These are phyloP conservation scores for Ormyrus thymus DNA, from an alignment of 2,888 invertebrate species.

Conservation along the genomic window DNA sequence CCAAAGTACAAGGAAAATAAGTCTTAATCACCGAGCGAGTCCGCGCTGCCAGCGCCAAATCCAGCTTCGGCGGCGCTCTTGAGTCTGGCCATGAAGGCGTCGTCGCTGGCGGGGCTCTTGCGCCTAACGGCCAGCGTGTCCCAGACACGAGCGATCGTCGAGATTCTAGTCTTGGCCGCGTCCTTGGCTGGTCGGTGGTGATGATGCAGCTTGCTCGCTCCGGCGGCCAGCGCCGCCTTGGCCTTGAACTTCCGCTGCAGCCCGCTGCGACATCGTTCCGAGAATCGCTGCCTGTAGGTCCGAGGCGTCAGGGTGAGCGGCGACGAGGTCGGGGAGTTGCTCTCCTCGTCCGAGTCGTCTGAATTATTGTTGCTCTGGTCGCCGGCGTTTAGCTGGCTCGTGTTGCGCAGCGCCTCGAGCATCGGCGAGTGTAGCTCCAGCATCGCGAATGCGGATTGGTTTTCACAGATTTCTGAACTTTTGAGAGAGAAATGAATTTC, in stretches of 20 bases:
- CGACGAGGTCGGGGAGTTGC: background rate
- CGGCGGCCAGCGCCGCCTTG: slow-evolving; percentile 28
- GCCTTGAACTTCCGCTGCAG: slow-evolving; percentile 56
- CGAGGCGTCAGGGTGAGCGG: slow-evolving; percentile 7
- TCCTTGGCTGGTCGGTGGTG: slow-evolving; percentile 35
- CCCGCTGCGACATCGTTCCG: slow-evolving; percentile 39
- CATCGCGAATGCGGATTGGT: slow-evolving; percentile 14
- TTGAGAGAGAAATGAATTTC: too few species aligned
- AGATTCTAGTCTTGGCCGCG: slow-evolving; percentile 27
- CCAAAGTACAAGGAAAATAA: too few species aligned
- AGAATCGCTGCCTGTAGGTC: slow-evolving; percentile 25
- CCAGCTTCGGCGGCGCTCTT: slow-evolving; percentile 33
- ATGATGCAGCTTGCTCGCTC: slow-evolving; percentile 12
- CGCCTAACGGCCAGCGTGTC: slow-evolving; percentile 65
- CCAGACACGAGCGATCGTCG: slow-evolving; percentile 67
- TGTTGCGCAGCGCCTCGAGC: slow-evolving; percentile 13
- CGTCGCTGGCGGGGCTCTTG: slow-evolving; percentile 51
- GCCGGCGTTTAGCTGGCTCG: background rate
- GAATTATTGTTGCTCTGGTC: background rate
- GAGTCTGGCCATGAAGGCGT: slow-evolving; percentile 59
- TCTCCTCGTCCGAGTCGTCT: slow-evolving; percentile 38
- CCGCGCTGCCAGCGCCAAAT: too few species aligned
- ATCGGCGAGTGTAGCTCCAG: slow-evolving; percentile 49
- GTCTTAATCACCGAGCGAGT: too few species aligned
- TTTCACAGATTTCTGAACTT: too few species aligned